phyloP scores from a whole-genome alignment of 2,797 vertebrate species.

The Chloroceryle inda region DNA sequence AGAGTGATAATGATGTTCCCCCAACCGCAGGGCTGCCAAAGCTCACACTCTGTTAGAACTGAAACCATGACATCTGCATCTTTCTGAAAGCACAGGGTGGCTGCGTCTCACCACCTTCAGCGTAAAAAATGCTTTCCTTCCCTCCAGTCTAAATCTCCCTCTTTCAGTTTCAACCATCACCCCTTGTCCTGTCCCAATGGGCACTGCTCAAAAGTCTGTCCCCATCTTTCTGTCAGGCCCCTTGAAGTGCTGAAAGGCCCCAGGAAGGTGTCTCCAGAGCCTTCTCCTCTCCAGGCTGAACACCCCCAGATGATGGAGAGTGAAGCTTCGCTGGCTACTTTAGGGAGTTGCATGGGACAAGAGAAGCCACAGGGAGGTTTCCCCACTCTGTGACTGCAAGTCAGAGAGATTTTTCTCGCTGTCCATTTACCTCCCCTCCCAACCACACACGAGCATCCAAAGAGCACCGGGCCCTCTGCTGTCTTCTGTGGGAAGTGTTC shows the following conservation, averaged over 20 bases:
- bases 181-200: not conserved
- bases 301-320: not conserved
- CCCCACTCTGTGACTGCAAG: not conserved
- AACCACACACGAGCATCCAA: fast-evolving
- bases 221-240: not conserved
- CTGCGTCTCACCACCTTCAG: not conserved
- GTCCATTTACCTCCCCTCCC: not conserved
- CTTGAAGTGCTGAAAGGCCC: not conserved
- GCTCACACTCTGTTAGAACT: fast-evolving
- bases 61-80: not conserved
- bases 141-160: not conserved
- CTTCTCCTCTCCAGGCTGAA: not conserved
- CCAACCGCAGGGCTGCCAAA: not conserved
- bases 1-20: not conserved
- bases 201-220: not conserved
- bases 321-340: not conserved
- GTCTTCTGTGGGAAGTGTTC: not conserved
- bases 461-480: not conserved
- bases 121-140: not conserved
- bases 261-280: not conserved
- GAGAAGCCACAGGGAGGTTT: not conserved
- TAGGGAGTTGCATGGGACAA: not conserved
- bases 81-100: fast-evolving
- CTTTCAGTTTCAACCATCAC: too few species aligned
- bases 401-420: not conserved